phyloP scores from a whole-genome alignment of 2,888 invertebrate genomes.

The Corbicula japonica region DNA sequence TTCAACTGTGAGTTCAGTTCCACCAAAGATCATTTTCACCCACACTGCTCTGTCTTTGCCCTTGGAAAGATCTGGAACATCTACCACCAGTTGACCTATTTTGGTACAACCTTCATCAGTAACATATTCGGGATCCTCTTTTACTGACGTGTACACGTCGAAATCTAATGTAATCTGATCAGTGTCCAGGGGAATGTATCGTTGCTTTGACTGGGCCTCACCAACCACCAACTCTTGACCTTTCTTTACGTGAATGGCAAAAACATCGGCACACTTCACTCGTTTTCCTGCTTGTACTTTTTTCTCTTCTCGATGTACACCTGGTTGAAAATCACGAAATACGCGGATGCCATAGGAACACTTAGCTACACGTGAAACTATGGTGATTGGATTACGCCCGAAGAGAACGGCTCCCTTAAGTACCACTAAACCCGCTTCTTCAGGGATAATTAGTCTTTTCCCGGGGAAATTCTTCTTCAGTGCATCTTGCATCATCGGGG shows the following conservation, averaged over 20 bases:
- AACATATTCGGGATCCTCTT: conserved; percentile 58
- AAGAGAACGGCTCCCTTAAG: conserved; percentile 72
- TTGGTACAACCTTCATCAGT: conserved; percentile 63
- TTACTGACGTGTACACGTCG: conserved; percentile 62
- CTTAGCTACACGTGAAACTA: conserved; percentile 64
- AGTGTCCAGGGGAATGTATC: conserved; percentile 56
- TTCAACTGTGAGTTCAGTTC: conserved; percentile 69
- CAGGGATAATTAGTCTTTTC: conserved; percentile 67
- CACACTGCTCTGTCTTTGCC: conserved; percentile 61
- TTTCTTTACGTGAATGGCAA: conserved; percentile 64
- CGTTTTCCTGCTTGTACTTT: conserved; percentile 51
- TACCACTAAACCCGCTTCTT: conserved; percentile 71
- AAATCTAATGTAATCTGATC: conserved; percentile 61
- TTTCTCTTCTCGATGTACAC: conserved; percentile 56
- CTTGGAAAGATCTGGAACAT: conserved; percentile 48
- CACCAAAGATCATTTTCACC: conserved; percentile 67
- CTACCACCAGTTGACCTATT: conserved; percentile 67
- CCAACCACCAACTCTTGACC: conserved; percentile 63
- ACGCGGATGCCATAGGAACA: conserved; percentile 67
- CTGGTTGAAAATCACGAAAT: conserved; percentile 55
- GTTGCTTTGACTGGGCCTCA: conserved; percentile 57
- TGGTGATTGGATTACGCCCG: conserved; percentile 66
- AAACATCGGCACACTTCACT: conserved; percentile 64
- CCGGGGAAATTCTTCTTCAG: conserved; percentile 56
- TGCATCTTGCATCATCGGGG: conserved; percentile 61